Percentiles rank a stretch among this genome's conserved stretches.
phyloP scores from a whole-genome alignment of 2,888 invertebrate species.

The Troides aeacus region DNA sequence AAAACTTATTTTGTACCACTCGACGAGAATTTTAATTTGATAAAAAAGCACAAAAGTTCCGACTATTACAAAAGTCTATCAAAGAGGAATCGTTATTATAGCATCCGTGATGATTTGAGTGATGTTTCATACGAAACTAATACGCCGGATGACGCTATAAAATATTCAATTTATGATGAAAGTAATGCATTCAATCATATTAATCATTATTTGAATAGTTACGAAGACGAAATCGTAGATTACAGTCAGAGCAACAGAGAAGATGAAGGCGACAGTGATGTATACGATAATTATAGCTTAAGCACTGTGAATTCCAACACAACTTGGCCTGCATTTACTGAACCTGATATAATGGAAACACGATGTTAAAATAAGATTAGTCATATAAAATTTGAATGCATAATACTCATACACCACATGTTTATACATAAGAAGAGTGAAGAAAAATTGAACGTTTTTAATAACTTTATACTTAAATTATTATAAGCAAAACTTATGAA shows the following conservation, averaged over 20 bases:
- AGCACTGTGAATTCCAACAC: slow-evolving; percentile 16
- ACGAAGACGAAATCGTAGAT: slow-evolving; percentile 28
- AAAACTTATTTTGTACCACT: slow-evolving; percentile 87
- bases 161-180: slow-evolving; percentile 41
- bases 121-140: slow-evolving; percentile 38
- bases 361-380: slow-evolving; percentile 44
- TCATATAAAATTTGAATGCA: background rate
- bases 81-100: slow-evolving; percentile 50
- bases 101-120: slow-evolving; percentile 45
- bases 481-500: too few species aligned
- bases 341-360: slow-evolving; percentile 55
- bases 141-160: slow-evolving; percentile 38
- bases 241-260: slow-evolving; percentile 35
- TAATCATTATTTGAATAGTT: slow-evolving; percentile 6
- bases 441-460: too few species aligned
- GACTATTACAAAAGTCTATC: slow-evolving; percentile 51
- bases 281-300: slow-evolving; percentile 23
- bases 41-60: slow-evolving; percentile 59
- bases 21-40: slow-evolving; percentile 79
- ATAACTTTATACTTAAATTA: too few species aligned
- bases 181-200: slow-evolving; percentile 3
- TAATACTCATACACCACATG: background rate
- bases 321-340: slow-evolving; percentile 42
- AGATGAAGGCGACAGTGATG: slow-evolving; percentile 25
- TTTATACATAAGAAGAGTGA: too few species aligned